Percentiles rank a stretch among this genome's conserved stretches.
Conservation (phyloP, 2,113 vertebrate genomes). For the Coptodon bakossiorum region DNA sequence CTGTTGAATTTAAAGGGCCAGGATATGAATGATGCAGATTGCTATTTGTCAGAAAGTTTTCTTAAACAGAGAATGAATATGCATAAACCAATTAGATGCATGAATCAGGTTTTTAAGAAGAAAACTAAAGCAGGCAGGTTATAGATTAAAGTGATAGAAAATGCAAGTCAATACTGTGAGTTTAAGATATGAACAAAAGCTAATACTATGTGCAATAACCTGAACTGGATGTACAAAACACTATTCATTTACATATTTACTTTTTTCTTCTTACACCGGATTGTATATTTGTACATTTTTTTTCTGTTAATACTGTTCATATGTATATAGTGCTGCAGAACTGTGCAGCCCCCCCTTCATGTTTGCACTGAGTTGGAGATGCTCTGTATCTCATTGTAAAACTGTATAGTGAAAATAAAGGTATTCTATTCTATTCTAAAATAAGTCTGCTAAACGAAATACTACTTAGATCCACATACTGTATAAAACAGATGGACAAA, state of each 20-base stretch:
- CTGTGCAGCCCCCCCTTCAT: rapidly evolving
- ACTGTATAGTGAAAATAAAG: neutral
- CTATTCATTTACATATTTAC: neutral
- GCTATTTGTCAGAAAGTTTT: neutral
- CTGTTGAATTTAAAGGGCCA: neutral
- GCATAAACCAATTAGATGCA: neutral
- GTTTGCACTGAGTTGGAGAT: neutral
- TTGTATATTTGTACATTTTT: neutral
- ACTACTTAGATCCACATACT: neutral
- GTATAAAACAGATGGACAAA: neutral
- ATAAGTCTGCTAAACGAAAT: neutral
- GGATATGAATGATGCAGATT: neutral
- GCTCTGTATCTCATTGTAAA: neutral
- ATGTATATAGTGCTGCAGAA: neutral
- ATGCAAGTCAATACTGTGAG: neutral
- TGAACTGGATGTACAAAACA: neutral
- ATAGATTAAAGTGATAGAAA: neutral
- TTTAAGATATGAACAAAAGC: neutral
- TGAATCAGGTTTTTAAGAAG: neutral
- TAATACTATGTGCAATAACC: neutral
- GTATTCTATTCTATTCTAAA: rapidly evolving
- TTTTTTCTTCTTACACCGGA: neutral
- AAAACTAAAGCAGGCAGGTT: neutral
- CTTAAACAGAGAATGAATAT: neutral
- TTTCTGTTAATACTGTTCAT: neutral